Evolutionary conservation across 1,140 invertebrate genomes (phyloP).

Genomic region (Manduca sexta): DNA sequence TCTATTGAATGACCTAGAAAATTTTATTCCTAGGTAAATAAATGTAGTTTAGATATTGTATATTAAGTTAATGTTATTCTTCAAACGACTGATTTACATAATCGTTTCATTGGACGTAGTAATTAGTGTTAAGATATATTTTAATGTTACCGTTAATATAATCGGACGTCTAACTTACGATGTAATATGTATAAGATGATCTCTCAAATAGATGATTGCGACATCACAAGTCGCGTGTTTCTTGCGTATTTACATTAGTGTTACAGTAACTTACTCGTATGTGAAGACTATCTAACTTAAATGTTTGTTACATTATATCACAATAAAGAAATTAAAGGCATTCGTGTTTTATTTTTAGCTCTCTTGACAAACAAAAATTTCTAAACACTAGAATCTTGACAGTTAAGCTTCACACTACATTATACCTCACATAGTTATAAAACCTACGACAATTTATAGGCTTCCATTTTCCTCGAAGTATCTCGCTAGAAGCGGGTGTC

Average conservation of each 20-base stretch:
- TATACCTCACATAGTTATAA: too few species aligned
- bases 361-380: too few species aligned
- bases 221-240: background rate
- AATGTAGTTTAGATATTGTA: slow-evolving; percentile 22
- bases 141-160: slow-evolving; percentile 24
- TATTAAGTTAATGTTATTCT: slow-evolving; percentile 31
- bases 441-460: too few species aligned
- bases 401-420: too few species aligned
- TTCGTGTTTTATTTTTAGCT: background rate
- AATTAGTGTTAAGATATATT: slow-evolving; percentile 44
- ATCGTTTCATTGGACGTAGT: slow-evolving; percentile 49
- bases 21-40: background rate
- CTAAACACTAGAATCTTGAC: too few species aligned
- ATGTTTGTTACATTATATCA: slow-evolving; percentile 46
- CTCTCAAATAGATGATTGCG: background rate
- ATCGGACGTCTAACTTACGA: slow-evolving; percentile 9
- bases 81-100: slow-evolving; percentile 66
- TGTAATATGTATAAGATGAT: slow-evolving; percentile 3
- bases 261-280: slow-evolving; percentile 36
- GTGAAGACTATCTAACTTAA: slow-evolving; percentile 32
- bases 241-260: slow-evolving; percentile 21
- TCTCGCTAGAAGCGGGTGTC: too few species aligned
- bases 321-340: slow-evolving; percentile 25
- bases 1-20: too few species aligned
- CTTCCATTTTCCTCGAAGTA: too few species aligned